Evolutionary conservation across 2,797 vertebrate species (phyloP).

Genomic region (Melanotaenia boesemani): DNA sequence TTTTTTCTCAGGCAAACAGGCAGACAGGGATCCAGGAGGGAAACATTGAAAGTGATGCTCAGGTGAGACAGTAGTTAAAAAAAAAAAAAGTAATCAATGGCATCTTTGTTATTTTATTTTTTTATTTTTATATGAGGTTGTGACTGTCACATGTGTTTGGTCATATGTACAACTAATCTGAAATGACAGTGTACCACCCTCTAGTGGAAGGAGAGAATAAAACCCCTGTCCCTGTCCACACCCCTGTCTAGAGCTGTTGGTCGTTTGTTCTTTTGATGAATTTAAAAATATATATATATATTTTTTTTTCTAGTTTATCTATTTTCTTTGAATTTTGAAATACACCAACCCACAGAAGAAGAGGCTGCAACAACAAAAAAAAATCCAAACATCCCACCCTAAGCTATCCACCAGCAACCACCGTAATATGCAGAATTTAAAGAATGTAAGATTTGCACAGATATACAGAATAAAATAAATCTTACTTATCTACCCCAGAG

Average conservation of each 20-base stretch:
- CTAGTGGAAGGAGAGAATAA: conserved; percentile 37
- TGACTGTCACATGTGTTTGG: conserved; percentile 58
- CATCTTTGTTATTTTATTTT: conserved; percentile 25
- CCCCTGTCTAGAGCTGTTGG: background rate
- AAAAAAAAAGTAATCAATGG: conserved; percentile 33
- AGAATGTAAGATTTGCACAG: background rate
- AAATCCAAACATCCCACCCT: background rate
- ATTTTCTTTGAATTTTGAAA: background rate
- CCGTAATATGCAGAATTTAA: background rate
- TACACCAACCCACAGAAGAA: background rate
- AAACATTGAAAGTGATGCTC: conserved; percentile 89
- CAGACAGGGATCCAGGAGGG: conserved; percentile 86
- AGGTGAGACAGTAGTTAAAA: conserved; percentile 81
- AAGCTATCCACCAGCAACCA: background rate
- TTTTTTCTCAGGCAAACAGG: conserved; percentile 86
- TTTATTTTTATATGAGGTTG: conserved; percentile 5
- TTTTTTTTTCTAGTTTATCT: background rate
- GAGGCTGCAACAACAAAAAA: too few relatives aligned
- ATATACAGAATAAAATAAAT: background rate
- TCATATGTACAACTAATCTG: background rate
- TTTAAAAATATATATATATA: background rate
- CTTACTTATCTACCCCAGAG: background rate
- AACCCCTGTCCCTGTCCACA: too few relatives aligned
- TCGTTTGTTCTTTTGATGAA: background rate
- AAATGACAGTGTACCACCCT: conserved; percentile 4